These are phyloP conservation scores for Cercopithecus neglectus DNA, from an alignment of 2,797 vertebrate genomes.

Conservation along the genomic window DNA sequence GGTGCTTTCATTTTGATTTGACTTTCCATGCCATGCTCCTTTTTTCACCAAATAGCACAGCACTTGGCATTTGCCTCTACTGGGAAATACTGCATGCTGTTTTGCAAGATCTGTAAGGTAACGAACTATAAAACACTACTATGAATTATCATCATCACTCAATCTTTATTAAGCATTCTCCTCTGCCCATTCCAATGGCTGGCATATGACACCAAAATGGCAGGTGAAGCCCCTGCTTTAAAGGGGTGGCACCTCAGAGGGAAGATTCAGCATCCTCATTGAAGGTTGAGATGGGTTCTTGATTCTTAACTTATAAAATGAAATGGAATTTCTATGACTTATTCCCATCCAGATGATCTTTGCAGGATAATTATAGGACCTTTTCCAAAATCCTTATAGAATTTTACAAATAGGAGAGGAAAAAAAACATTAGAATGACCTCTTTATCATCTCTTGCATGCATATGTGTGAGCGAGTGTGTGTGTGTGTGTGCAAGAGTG, in stretches of 20 bases:
- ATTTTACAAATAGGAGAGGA: conserved; percentile 14
- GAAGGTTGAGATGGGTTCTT: background rate
- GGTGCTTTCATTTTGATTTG: background rate
- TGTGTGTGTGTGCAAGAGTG: background rate
- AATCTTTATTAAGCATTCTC: background rate
- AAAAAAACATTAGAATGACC: background rate
- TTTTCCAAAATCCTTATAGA: background rate
- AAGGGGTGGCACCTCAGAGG: no score
- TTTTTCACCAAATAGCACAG: background rate
- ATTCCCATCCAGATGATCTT: background rate
- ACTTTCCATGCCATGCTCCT: background rate
- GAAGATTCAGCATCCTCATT: background rate
- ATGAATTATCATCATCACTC: background rate
- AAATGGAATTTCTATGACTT: background rate
- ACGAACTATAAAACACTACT: background rate
- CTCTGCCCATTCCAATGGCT: background rate
- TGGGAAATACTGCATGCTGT: background rate
- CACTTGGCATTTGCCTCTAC: background rate
- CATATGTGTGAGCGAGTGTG: background rate
- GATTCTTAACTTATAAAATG: background rate
- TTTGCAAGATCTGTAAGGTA: background rate
- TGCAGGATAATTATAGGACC: background rate
- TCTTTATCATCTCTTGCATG: background rate
- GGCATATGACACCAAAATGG: background rate
- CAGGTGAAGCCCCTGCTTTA: background rate